phyloP scores from a whole-genome alignment of 2,797 vertebrate genomes.

The Siniperca undulata region DNA sequence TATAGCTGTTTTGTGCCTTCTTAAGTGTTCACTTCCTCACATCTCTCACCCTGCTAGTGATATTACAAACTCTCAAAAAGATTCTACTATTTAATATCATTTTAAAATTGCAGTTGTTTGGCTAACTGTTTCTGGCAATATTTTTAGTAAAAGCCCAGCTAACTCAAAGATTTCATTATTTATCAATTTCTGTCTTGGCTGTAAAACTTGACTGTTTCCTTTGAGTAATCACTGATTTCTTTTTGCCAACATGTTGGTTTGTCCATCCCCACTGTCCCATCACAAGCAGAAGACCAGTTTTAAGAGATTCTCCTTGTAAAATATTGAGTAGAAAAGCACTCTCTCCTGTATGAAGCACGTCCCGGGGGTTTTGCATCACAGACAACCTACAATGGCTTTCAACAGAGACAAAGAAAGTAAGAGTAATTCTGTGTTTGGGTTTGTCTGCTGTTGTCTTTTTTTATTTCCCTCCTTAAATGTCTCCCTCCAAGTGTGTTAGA shows the following conservation, averaged over 20 bases:
- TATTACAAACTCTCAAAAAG: neutral
- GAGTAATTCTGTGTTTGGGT: constrained; percentile 27
- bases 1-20: neutral
- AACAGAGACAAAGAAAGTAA: constrained; percentile 32
- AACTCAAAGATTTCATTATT: constrained; percentile 16
- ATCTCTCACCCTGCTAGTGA: neutral
- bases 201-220: constrained; percentile 25
- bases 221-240: constrained; percentile 27
- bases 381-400: constrained; percentile 56
- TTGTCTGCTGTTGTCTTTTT: constrained; percentile 24
- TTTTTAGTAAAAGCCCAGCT: neutral
- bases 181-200: constrained; percentile 20
- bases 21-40: neutral
- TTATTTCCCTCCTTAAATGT: constrained; percentile 11
- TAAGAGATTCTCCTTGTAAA: constrained; percentile 62
- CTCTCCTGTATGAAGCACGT: constrained; percentile 45
- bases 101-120: neutral
- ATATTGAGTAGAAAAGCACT: constrained; percentile 68
- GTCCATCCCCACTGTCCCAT: constrained; percentile 24
- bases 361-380: constrained; percentile 35
- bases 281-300: constrained; percentile 26
- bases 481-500: constrained; percentile 13
- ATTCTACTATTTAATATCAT: neutral
- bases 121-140: neutral
- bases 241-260: constrained; percentile 20